Percentiles rank a stretch among this genome's conserved stretches.
Conservation (phyloP, 2,113 vertebrate species). For the Stegastes partitus region DNA sequence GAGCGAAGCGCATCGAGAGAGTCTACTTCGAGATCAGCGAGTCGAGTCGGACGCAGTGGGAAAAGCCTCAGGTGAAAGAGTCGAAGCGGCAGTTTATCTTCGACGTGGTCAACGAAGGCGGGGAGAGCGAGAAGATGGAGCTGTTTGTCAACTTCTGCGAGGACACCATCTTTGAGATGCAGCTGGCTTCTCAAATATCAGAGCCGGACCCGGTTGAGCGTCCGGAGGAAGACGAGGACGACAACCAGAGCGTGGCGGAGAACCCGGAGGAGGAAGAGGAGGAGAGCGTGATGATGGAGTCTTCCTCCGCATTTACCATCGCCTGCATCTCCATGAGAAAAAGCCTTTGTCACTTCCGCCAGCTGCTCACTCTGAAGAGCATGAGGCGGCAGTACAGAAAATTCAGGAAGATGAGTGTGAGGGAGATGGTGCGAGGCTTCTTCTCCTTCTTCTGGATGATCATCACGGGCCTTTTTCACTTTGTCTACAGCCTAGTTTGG, state of each 20-base stretch:
- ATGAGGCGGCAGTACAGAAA: constrained; percentile 90
- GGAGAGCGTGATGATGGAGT: constrained; percentile 86
- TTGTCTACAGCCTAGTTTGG: constrained; percentile 90
- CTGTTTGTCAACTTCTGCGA: constrained; percentile 99
- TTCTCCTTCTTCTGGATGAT: constrained; percentile 95
- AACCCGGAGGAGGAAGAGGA: constrained; percentile 88
- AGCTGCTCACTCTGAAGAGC: constrained; percentile 90
- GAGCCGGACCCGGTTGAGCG: constrained; percentile 92
- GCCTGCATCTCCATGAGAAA: constrained; percentile 91
- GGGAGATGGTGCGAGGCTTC: constrained; percentile 91
- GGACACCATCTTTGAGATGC: constrained; percentile 99
- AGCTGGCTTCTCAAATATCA: constrained; percentile 96
- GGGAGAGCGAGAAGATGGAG: constrained; percentile 99
- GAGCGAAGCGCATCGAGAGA: constrained; percentile 96
- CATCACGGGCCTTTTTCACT: constrained; percentile 89
- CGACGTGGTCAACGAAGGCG: constrained; percentile 98
- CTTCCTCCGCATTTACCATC: constrained; percentile 91
- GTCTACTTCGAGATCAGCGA: constrained; percentile 99
- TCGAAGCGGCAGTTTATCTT: constrained; percentile 99
- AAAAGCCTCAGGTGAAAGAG: constrained; percentile 98
- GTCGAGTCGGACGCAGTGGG: constrained; percentile 97
- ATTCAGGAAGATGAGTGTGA: constrained; percentile 92
- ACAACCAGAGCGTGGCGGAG: constrained; percentile 79
- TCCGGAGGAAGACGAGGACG: constrained; percentile 87
- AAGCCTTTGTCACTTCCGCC: constrained; percentile 86